These are phyloP conservation scores for Pyrgus malvae DNA, from an alignment of 2,888 invertebrate genomes.

Conservation along the genomic window DNA sequence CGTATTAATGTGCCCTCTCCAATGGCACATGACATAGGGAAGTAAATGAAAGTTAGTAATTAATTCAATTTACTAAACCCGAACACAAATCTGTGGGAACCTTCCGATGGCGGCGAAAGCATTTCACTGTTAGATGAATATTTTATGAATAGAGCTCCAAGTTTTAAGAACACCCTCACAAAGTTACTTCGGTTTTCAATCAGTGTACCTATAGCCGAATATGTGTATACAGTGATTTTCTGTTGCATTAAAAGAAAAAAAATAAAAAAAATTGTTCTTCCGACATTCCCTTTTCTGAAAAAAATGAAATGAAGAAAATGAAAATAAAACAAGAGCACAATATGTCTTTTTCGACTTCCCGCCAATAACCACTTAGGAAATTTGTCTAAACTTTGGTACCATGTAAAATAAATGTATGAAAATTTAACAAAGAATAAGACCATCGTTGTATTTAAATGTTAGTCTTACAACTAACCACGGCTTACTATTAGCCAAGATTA, in stretches of 20 bases:
- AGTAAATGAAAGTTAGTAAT: slow-evolving; percentile 5
- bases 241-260: no score
- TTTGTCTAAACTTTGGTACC: no score
- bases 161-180: not conserved
- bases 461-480: not conserved
- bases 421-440: not conserved
- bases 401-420: not conserved
- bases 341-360: no score
- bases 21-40: no score
- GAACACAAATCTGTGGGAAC: slow-evolving; percentile 14
- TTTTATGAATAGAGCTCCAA: slow-evolving; percentile 45
- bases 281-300: no score
- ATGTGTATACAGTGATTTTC: no score
- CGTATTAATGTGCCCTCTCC: no score
- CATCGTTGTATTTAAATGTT: not conserved
- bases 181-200: slow-evolving; percentile 4
- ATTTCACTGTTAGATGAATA: slow-evolving; percentile 56
- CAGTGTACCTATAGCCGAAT: not conserved
- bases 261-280: no score
- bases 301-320: no score
- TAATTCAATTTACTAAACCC: slow-evolving; percentile 18
- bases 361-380: no score
- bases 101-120: slow-evolving; percentile 39
- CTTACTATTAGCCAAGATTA: slow-evolving; percentile 2
- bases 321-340: no score